A percentile compares a stretch with the other conserved stretches of the same genome.
Evolutionary conservation across 2,888 invertebrate species (phyloP).

Genomic region (Blomia tropicalis): DNA sequence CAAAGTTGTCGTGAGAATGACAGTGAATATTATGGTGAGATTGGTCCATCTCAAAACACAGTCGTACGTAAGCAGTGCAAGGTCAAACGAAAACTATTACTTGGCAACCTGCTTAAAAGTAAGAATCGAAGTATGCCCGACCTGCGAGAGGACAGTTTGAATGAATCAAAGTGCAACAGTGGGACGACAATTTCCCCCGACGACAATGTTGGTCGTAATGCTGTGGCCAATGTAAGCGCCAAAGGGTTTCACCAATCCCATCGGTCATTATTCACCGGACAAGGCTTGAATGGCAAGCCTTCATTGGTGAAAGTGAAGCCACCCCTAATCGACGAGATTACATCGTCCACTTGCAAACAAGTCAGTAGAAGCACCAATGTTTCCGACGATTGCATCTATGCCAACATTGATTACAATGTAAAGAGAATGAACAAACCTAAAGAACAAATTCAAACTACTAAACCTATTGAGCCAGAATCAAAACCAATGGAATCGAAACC

Average conservation of each 20-base stretch:
- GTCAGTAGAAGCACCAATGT: not conserved
- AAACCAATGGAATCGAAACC: not conserved
- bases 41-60: not conserved
- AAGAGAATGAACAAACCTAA: too few relatives aligned
- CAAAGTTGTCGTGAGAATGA: constrained; percentile 23
- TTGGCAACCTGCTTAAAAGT: constrained; percentile 71
- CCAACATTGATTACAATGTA: not conserved
- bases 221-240: constrained; percentile 19
- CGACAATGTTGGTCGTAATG: constrained; percentile 6
- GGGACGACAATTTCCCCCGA: constrained; percentile 18
- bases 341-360: not conserved
- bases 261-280: constrained; percentile 27
- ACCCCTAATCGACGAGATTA: constrained; percentile 24
- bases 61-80: constrained; percentile 58
- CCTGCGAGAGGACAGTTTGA: constrained; percentile 54
- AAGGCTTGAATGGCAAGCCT: constrained; percentile 28
- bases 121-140: constrained; percentile 85
- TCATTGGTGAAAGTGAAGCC: constrained; percentile 29
- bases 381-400: not conserved
- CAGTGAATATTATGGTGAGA: constrained; percentile 22
- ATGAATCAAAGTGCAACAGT: constrained; percentile 21
- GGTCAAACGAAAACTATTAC: constrained; percentile 63
- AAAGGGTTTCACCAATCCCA: constrained; percentile 30
- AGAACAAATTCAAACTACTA: not conserved
- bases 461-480: not conserved